Evolutionary conservation across 2,113 vertebrate species (phyloP).

Genomic region (Odontesthes bonariensis): DNA sequence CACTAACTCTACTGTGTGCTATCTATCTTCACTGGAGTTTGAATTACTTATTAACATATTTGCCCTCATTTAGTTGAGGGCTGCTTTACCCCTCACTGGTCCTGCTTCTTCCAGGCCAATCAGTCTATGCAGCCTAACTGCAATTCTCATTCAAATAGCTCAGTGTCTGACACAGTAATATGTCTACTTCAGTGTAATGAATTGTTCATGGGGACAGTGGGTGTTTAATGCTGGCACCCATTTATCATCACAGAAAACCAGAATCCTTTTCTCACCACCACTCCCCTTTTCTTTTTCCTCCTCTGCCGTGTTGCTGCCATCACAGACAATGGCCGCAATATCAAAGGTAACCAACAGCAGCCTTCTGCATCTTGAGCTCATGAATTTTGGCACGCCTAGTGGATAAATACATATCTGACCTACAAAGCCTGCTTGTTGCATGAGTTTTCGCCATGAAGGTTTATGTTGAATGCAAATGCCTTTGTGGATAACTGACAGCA

Average conservation of each 20-base stretch:
- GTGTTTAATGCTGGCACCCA: constrained; percentile 36
- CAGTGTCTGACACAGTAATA: constrained; percentile 52
- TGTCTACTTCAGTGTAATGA: constrained; percentile 63
- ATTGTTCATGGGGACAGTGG: constrained; percentile 45
- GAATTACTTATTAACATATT: constrained; percentile 53
- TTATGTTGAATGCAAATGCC: constrained; percentile 53
- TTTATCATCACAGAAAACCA: constrained; percentile 59
- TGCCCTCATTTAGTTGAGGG: constrained; percentile 49
- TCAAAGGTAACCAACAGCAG: constrained; percentile 91
- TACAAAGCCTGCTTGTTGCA: constrained; percentile 64
- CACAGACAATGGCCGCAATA: constrained; percentile 94
- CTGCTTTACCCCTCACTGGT: constrained; percentile 31
- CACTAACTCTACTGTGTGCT: constrained; percentile 24
- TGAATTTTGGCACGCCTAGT: constrained; percentile 45
- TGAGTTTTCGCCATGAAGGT: constrained; percentile 36
- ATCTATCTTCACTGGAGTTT: constrained; percentile 48
- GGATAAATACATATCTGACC: constrained; percentile 8
- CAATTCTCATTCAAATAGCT: constrained; percentile 50
- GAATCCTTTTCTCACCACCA: constrained; percentile 37
- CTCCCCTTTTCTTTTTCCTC: constrained; percentile 74
- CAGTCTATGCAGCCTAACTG: constrained; percentile 29
- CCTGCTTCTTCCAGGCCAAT: constrained; percentile 37
- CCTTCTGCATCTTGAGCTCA: constrained; percentile 78
- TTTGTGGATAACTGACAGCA: constrained; percentile 33
- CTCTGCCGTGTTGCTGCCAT: constrained; percentile 72